phyloP scores from a whole-genome alignment of 2,888 invertebrate genomes.

The Drosophila aldrichi region DNA sequence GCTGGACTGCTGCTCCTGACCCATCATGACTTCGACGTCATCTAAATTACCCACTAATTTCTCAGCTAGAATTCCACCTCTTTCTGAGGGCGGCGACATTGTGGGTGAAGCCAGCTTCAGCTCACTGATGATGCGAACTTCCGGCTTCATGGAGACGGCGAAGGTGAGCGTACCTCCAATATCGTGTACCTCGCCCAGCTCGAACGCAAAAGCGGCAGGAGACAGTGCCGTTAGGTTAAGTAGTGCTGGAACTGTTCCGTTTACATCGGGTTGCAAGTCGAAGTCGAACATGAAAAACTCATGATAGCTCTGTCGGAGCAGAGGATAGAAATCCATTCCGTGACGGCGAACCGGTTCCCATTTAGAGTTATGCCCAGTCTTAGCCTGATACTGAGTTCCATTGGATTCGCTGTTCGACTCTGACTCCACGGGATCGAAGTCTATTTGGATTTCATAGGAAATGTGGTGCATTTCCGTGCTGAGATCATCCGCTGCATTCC shows the following conservation, averaged over 20 bases:
- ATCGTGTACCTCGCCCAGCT: constrained; percentile 90
- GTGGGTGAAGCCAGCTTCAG: constrained; percentile 59
- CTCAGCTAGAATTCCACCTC: constrained; percentile 81
- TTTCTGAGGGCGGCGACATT: constrained; percentile 63
- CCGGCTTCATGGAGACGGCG: constrained; percentile 89
- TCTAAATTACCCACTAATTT: constrained; percentile 74
- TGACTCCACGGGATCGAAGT: constrained; percentile 60
- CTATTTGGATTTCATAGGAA: constrained; percentile 76
- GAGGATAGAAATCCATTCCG: constrained; percentile 82
- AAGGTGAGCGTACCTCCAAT: constrained; percentile 92
- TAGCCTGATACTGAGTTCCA: constrained; percentile 7
- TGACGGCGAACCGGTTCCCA: constrained; percentile 76
- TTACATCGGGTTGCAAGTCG: constrained; percentile 88
- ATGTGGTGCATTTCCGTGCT: constrained; percentile 49
- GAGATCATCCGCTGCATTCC: constrained; percentile 23
- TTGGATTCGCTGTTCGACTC: constrained; percentile 40
- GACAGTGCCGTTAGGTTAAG: constrained; percentile 89
- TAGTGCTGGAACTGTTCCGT: constrained; percentile 88
- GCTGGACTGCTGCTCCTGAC: constrained; percentile 53
- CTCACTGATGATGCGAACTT: constrained; percentile 72
- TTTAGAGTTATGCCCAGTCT: constrained; percentile 22
- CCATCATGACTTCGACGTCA: constrained; percentile 39
- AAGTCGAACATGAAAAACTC: constrained; percentile 92
- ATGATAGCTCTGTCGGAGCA: constrained; percentile 88
- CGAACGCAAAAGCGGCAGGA: constrained; percentile 89